Evolutionary conservation across 2,888 invertebrate species (phyloP).

Genomic region (Hartigia nigra): DNA sequence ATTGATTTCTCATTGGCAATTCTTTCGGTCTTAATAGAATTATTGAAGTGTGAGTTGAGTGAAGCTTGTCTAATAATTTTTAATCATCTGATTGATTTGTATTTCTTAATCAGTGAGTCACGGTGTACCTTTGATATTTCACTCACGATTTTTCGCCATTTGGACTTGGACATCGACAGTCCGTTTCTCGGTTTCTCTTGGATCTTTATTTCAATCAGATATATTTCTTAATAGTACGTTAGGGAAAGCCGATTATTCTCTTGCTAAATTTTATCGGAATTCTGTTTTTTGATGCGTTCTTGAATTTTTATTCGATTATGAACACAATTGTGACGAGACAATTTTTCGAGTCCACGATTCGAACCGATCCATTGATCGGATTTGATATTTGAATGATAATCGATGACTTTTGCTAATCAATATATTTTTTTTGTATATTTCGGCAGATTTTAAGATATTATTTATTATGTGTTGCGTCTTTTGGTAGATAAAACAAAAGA

Average conservation of each 20-base stretch:
- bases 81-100: neutral
- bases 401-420: too few species aligned
- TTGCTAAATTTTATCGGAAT: neutral
- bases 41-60: too few species aligned
- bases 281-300: neutral
- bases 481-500: constrained; percentile 8
- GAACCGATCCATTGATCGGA: too few species aligned
- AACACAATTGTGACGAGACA: too few species aligned
- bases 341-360: too few species aligned
- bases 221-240: neutral
- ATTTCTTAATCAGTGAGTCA: neutral
- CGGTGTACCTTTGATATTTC: neutral
- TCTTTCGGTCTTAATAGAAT: neutral
- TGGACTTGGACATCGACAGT: neutral
- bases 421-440: too few species aligned
- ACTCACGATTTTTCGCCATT: neutral
- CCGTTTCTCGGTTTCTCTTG: neutral
- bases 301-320: too few species aligned
- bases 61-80: neutral
- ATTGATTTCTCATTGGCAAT: neutral
- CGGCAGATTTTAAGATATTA: too few species aligned
- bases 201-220: neutral
- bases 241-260: neutral
- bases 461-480: constrained; percentile 1
- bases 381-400: too few species aligned